These are phyloP conservation scores for Numenius arquata DNA, from an alignment of 2,113 vertebrate species.

Conservation along the genomic window DNA sequence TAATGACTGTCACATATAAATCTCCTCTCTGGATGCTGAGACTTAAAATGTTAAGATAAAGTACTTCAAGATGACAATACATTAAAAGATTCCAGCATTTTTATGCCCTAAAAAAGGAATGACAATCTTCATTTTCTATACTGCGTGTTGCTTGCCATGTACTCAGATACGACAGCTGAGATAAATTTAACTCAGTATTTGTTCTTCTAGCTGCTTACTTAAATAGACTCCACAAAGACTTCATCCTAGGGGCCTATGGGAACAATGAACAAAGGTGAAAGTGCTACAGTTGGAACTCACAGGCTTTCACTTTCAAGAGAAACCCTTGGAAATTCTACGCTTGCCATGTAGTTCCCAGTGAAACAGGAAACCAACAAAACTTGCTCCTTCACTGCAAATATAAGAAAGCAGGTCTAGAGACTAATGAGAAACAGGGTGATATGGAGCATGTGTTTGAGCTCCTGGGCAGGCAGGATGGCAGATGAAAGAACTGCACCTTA, in stretches of 20 bases:
- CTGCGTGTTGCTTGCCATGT: rapidly evolving
- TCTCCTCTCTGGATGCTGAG: neutral
- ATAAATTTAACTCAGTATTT: neutral
- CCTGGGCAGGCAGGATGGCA: neutral
- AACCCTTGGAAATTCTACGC: neutral
- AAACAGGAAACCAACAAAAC: neutral
- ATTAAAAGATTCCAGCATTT: neutral
- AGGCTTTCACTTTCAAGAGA: neutral
- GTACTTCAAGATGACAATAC: neutral
- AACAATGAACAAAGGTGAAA: neutral
- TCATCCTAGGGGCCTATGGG: neutral
- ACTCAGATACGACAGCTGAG: neutral
- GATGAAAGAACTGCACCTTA: neutral
- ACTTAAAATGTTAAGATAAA: neutral
- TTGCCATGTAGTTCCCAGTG: neutral
- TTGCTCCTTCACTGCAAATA: neutral
- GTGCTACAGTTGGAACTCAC: neutral
- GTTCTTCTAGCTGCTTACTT: neutral
- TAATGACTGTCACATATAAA: neutral
- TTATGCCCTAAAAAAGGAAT: neutral
- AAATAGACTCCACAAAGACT: neutral
- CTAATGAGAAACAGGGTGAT: neutral
- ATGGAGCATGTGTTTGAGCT: rapidly evolving
- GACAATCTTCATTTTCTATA: neutral
- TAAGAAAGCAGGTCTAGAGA: neutral